phyloP scores from a whole-genome alignment of 2,888 invertebrate genomes.

The Acleris emargana region DNA sequence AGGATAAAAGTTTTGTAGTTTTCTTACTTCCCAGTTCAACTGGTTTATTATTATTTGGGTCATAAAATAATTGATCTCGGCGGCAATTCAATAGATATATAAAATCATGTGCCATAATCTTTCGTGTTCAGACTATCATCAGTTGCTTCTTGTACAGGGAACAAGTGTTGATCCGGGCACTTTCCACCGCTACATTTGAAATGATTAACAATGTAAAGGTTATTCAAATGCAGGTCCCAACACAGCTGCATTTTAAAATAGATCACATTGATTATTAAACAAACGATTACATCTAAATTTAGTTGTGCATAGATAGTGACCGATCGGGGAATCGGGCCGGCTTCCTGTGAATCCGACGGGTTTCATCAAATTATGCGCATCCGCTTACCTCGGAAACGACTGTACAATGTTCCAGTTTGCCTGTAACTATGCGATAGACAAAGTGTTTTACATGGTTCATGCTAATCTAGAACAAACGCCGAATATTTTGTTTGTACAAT shows the following conservation, averaged over 20 bases:
- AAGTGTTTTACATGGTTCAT: slow-evolving; percentile 24
- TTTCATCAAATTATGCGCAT: slow-evolving; percentile 71
- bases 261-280: slow-evolving; percentile 66
- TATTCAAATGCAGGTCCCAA: slow-evolving; percentile 1
- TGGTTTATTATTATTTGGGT: no score
- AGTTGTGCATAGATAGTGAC: slow-evolving; percentile 64
- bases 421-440: slow-evolving; percentile 27
- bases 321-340: slow-evolving; percentile 54
- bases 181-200: background rate
- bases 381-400: slow-evolving; percentile 48
- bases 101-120: no score
- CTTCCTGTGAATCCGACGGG: slow-evolving; percentile 62
- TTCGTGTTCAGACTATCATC: no score
- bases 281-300: slow-evolving; percentile 69
- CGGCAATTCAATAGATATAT: no score
- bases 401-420: slow-evolving; percentile 24
- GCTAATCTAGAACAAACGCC: slow-evolving; percentile 14
- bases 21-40: no score
- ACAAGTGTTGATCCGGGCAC: no score
- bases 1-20: no score
- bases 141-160: no score
- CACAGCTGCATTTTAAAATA: slow-evolving; percentile 50
- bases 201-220: background rate
- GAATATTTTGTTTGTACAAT: slow-evolving; percentile 9
- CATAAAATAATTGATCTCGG: no score